Percentiles rank a stretch among this genome's conserved stretches.
Conservation (phyloP, 2,797 vertebrate genomes). For the Luscinia megarhynchos region DNA sequence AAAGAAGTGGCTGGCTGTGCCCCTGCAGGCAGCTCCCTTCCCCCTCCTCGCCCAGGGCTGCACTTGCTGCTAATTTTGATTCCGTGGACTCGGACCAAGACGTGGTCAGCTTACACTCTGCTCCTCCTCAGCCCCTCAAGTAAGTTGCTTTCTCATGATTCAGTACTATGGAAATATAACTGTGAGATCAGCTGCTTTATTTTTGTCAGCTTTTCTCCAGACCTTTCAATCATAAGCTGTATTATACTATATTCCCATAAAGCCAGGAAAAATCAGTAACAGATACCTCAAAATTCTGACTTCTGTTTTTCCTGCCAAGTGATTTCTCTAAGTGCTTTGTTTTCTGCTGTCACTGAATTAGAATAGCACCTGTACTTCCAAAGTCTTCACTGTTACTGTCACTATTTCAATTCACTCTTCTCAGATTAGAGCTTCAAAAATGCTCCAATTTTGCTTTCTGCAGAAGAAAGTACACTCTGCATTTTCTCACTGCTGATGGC, state of each 20-base stretch:
- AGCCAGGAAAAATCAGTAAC: conserved; percentile 44
- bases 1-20: neutral
- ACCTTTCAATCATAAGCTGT: conserved; percentile 51
- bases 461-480: neutral
- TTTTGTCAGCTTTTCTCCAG: conserved; percentile 57
- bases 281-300: conserved; percentile 43
- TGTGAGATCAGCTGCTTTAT: conserved; percentile 67
- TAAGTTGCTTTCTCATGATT: conserved; percentile 61
- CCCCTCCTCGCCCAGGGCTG: neutral
- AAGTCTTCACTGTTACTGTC: conserved; percentile 1
- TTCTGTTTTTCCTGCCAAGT: conserved; percentile 16
- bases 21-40: neutral
- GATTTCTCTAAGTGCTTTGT: conserved; percentile 34
- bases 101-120: conserved; percentile 43
- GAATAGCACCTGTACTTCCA: neutral
- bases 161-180: conserved; percentile 60
- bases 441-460: neutral
- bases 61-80: conserved; percentile 59
- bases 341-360: conserved; percentile 40
- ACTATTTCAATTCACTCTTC: neutral
- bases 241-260: conserved; percentile 20
- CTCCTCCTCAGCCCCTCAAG: conserved; percentile 29
- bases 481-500: neutral
- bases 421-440: neutral
- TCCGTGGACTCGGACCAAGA: conserved; percentile 42